These are phyloP conservation scores for Phataginus tricuspis DNA, from an alignment of 2,797 vertebrate genomes.

Conservation along the genomic window DNA sequence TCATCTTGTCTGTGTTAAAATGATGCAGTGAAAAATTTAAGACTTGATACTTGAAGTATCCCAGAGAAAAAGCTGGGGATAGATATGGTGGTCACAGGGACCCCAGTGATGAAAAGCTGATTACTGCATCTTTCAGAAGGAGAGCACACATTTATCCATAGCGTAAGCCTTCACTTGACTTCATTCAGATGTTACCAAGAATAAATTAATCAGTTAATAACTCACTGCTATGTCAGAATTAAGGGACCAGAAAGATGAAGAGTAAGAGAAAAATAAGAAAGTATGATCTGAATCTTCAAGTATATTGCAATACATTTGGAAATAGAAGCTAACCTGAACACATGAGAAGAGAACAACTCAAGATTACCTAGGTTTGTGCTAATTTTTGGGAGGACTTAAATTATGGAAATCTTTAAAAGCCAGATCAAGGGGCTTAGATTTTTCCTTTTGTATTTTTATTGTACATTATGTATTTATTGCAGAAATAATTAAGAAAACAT, in stretches of 20 bases:
- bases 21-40: background rate
- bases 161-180: background rate
- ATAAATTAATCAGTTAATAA: background rate
- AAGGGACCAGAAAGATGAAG: background rate
- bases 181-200: background rate
- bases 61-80: background rate
- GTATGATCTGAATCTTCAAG: background rate
- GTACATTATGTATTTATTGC: background rate
- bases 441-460: constrained; percentile 23
- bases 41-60: background rate
- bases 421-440: background rate
- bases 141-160: background rate
- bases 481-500: constrained; percentile 24
- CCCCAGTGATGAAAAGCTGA: background rate
- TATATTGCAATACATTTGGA: background rate
- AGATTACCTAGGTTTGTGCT: background rate
- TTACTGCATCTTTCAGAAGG: background rate
- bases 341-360: background rate
- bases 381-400: background rate
- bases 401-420: background rate
- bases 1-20: background rate
- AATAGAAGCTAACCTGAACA: background rate
- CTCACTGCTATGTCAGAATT: background rate
- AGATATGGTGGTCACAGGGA: background rate
- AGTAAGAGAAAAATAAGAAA: background rate